Base-by-base conservation (phyloP, 2,113 vertebrate genomes). In the Vidua chalybeata region DNA sequence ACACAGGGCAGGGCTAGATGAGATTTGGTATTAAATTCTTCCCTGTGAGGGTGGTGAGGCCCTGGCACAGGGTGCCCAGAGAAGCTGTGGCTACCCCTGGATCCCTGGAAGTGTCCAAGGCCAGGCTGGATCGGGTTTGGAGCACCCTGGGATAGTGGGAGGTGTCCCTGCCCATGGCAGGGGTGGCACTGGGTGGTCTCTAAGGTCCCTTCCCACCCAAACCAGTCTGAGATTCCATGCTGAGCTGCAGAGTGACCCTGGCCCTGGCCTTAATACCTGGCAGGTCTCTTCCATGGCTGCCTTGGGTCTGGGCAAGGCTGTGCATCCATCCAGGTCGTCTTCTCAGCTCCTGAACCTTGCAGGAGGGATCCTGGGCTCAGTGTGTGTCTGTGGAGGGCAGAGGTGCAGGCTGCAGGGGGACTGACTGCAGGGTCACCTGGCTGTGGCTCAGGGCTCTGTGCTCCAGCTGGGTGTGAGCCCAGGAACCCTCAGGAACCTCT, bases 51-150 rank as follows among this genome's bases (percentile, higher is more conserved):
- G 6, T 22, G 17, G 9, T 0, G 1, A 52, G 45, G 33, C 18
- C 22, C 4, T 31, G 68, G 43, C 37, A 23, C 37, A 66, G 22
- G 30, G 0, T 45, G 11, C 52, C 10, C 52, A 46, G 45, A 28
- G 45, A 1, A 68, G 11, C 63, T 86, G 59, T 30, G 54, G 52
- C 61, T 89, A 52, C 27, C 5, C 27, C 69, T 72, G 68, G 35
- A 82, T 46, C 33, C 46, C 33, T 67, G 23, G 23, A 0, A 74
- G 23, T 52, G 52, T 2, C 5, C 61, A 28, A 45, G 37, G 45
- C 27, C 45, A 39, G 27, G 33, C 0, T 67, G 45, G 45, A 39
- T 0, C 0, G 31, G 8, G 13, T 5, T 80, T 52, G 33, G 28
- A 46, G 52, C 37, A 45, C 0, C 18, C 37, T 66, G 77, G 33